phyloP scores from a whole-genome alignment of 2,113 vertebrate genomes.

The Lanius ludovicianus region DNA sequence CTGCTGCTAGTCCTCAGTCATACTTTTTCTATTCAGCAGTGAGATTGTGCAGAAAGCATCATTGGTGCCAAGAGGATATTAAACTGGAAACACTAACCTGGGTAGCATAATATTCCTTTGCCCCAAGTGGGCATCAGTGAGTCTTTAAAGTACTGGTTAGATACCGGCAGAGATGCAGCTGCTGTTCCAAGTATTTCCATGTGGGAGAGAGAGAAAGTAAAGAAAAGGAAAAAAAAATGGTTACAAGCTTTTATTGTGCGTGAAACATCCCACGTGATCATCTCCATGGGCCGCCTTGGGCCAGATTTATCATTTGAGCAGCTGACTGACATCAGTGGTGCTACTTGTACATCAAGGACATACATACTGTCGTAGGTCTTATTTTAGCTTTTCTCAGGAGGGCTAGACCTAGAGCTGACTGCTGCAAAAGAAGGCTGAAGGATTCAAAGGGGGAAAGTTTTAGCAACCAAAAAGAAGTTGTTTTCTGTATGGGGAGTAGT shows the following conservation, averaged over 20 bases:
- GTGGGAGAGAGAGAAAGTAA: background rate
- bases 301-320: slow-evolving; percentile 37
- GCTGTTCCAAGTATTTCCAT: background rate
- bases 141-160: background rate
- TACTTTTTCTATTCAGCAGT: background rate
- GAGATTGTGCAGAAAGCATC: background rate
- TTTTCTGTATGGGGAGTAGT: background rate
- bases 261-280: slow-evolving; percentile 27
- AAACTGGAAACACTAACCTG: background rate
- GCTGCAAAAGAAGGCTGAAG: background rate
- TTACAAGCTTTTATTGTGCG: slow-evolving; percentile 7
- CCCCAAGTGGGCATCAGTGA: background rate
- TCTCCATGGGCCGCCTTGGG: slow-evolving; percentile 18
- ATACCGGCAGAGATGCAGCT: background rate
- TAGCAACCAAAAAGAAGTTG: background rate
- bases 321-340: background rate
- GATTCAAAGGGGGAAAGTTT: background rate
- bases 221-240: slow-evolving; percentile 32
- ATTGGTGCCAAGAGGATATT: background rate
- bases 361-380: background rate
- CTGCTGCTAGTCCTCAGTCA: background rate
- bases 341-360: background rate
- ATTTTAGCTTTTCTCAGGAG: slow-evolving; percentile 53
- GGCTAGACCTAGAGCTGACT: background rate
- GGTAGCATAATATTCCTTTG: background rate